phyloP scores from a whole-genome alignment of 2,888 invertebrate species.

The Julus scandinavius region DNA sequence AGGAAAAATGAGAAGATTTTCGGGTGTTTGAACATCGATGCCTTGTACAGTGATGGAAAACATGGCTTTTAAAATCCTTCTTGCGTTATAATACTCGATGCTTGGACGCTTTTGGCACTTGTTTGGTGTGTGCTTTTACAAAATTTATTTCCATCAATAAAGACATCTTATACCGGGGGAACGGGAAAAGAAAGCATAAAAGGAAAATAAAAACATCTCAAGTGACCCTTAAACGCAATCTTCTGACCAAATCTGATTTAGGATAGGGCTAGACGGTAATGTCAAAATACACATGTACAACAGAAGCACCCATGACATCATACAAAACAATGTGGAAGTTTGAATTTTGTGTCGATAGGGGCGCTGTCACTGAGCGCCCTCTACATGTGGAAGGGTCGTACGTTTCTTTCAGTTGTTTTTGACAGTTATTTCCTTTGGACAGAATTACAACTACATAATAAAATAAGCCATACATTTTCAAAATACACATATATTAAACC shows the following conservation, averaged over 20 bases:
- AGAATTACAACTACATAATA: no score
- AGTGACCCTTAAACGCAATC: constrained; percentile 35
- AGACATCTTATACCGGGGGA: not conserved
- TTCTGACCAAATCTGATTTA: constrained; percentile 34
- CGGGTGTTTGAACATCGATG: constrained; percentile 2
- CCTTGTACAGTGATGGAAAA: not conserved
- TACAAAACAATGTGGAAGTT: not conserved
- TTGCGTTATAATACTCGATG: not conserved
- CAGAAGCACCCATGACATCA: not conserved
- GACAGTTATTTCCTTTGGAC: no score
- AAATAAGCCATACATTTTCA: no score
- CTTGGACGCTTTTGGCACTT: constrained; percentile 12
- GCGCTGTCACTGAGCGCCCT: no score
- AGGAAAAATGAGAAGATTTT: not conserved
- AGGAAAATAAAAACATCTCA: constrained; percentile 39
- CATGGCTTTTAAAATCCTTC: constrained; percentile 19
- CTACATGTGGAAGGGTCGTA: no score
- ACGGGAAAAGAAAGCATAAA: not conserved
- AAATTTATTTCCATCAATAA: constrained; percentile 35
- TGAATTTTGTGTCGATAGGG: not conserved
- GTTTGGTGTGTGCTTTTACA: constrained; percentile 32
- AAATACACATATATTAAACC: no score
- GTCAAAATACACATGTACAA: not conserved
- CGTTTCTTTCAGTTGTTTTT: no score
- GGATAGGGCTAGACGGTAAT: constrained; percentile 1